These are phyloP conservation scores for Pelodytes ibericus DNA, from an alignment of 2,797 vertebrate genomes.

Conservation along the genomic window DNA sequence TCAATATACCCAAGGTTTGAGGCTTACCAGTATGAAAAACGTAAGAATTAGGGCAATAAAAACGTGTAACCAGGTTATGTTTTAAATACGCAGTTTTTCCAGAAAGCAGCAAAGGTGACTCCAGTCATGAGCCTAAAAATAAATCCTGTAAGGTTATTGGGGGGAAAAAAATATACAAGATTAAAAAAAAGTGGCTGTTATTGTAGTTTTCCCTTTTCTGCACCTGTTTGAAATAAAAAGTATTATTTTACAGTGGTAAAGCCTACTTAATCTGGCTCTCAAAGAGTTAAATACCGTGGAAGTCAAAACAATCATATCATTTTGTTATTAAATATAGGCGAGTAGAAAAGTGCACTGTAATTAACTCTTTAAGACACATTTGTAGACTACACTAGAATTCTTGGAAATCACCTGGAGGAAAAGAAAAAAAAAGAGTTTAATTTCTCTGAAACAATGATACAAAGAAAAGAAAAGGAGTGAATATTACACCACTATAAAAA, in stretches of 20 bases:
- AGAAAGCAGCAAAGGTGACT: neutral
- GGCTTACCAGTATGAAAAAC: neutral
- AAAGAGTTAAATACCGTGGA: too few species aligned
- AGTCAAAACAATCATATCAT: too few species aligned
- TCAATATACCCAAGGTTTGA: neutral
- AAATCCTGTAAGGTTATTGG: constrained; percentile 1
- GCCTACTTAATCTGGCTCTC: too few species aligned
- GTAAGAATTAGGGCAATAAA: neutral
- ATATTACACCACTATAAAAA: too few species aligned
- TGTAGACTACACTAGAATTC: neutral
- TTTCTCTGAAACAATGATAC: neutral
- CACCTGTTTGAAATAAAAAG: neutral
- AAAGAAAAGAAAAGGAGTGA: neutral
- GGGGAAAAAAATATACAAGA: neutral
- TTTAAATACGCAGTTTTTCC: neutral
- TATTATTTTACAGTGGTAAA: too few species aligned
- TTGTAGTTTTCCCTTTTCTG: too few species aligned
- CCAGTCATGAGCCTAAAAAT: neutral
- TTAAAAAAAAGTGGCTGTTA: too few species aligned
- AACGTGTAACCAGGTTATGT: neutral
- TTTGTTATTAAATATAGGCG: too few species aligned
- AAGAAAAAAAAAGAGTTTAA: neutral
- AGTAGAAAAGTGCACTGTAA: neutral
- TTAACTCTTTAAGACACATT: neutral
- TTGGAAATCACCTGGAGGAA: neutral